Evolutionary conservation across 2,113 vertebrate species (phyloP), one percentile per base, ranked within the genome.

Genomic region (Prinia subflava): DNA sequence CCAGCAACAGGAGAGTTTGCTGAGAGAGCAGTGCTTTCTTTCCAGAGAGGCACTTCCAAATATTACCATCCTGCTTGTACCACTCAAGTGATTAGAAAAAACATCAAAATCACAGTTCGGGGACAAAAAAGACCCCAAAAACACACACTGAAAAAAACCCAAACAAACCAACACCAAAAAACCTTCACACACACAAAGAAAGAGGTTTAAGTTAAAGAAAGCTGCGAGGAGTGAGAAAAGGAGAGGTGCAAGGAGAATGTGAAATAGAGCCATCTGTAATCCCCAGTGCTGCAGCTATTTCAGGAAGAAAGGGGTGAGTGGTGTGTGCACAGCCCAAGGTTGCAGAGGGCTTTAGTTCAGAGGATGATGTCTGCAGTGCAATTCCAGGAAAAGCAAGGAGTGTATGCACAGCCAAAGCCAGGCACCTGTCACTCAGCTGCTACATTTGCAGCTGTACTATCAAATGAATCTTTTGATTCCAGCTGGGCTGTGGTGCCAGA

Each of bases 91-190:
- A 62, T 41, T 33, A 65, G 16, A 47, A 23, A 62, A 55, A 15
- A 9, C 6, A 50, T 9, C 8, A 44, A 75, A 68, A 56, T 30
- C 0, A 0, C 6, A 50, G 8, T 27, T 13, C 31, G 0, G 39
- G 35, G 15, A 0, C 2, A 24, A 37, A 7, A 12, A 11, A 44
- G 7, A 19, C 4, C 11, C 13, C 19, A 8, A 31, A 47, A 56
- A 31, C 7, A 35, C 13, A 7, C 12, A 25, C 10, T 20, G 22
- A n/a, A 62, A 44, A 30, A 39, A 7, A 9, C 23, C 22, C 19
- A 39, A 39, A 39, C 20, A 7, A 23, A 4, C 14, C 4, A 27
- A 28, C 23, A 8, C 16, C 15, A 35, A 50, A 27, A 73, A 14
- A 2, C 3, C n/a, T 67, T 28, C 33, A 33, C 8, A 35, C 16